phyloP scores from a whole-genome alignment of 2,797 vertebrate genomes.

The Neosilurus mollespiculum region DNA sequence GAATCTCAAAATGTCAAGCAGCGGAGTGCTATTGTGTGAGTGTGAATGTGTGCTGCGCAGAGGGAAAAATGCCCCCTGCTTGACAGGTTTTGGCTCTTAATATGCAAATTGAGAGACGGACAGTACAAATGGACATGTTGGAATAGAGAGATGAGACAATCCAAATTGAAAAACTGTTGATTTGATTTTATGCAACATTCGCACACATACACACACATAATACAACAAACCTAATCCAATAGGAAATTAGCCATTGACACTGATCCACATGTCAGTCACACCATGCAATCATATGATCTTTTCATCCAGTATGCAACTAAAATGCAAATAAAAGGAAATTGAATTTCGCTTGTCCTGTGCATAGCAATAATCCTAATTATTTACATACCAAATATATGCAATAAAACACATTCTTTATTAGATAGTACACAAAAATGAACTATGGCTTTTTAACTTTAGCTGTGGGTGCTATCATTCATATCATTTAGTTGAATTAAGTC shows the following conservation, averaged over 20 bases:
- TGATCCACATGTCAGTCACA: conserved; percentile 3
- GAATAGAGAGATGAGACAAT: conserved; percentile 17
- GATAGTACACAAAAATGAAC: too few species aligned
- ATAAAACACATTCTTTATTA: background rate
- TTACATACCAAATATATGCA: background rate
- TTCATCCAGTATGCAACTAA: background rate
- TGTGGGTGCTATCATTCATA: background rate
- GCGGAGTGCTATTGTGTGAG: conserved; percentile 27
- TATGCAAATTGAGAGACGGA: conserved; percentile 32
- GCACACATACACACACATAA: conserved; percentile 11
- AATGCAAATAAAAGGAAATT: background rate
- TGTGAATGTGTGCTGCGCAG: background rate
- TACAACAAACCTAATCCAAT: background rate
- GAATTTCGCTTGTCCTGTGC: background rate
- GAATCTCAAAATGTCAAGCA: conserved; percentile 42
- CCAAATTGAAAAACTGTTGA: conserved; percentile 27
- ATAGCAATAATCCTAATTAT: background rate
- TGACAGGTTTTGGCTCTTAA: conserved; percentile 22
- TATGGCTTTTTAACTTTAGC: background rate
- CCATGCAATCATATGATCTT: background rate
- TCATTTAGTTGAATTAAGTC: background rate
- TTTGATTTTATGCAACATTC: conserved; percentile 18
- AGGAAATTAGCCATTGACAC: background rate
- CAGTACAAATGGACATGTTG: background rate
- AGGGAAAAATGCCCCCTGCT: background rate